phyloP scores from a whole-genome alignment of 2,113 vertebrate genomes.

The Theristicus caerulescens region DNA sequence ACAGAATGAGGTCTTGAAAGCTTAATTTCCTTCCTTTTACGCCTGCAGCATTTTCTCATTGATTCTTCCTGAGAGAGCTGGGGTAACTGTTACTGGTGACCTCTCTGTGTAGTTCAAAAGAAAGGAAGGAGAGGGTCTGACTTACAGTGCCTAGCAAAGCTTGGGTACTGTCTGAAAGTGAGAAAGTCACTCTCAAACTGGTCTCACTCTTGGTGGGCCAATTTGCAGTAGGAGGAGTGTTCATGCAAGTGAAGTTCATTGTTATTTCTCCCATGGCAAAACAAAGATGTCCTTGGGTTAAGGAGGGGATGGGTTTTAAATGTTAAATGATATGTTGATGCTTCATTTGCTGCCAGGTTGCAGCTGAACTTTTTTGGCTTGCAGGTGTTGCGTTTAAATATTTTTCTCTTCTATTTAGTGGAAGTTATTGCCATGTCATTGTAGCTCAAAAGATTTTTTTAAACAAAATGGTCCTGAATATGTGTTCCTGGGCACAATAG shows the following conservation, averaged over 20 bases:
- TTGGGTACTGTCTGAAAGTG: not conserved
- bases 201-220: not conserved
- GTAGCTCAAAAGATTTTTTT: not conserved
- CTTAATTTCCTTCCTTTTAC: constrained; percentile 40
- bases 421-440: not conserved
- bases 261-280: not conserved
- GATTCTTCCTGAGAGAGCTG: not conserved
- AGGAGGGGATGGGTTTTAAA: not conserved
- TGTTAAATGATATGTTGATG: not conserved
- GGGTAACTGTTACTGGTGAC: constrained; percentile 15
- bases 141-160: not conserved
- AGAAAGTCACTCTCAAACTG: not conserved
- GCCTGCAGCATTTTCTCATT: constrained; percentile 51
- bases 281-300: not conserved
- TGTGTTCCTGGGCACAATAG: not conserved
- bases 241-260: not conserved
- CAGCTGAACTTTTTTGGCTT: not conserved
- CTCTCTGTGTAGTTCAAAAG: not conserved
- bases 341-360: not conserved
- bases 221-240: not conserved
- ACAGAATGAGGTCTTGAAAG: constrained; percentile 42
- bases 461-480: not conserved
- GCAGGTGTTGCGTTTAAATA: not conserved
- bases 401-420: not conserved
- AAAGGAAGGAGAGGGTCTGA: not conserved